Conservation (phyloP, 2,888 invertebrate species). For the Hermodice carunculata region DNA sequence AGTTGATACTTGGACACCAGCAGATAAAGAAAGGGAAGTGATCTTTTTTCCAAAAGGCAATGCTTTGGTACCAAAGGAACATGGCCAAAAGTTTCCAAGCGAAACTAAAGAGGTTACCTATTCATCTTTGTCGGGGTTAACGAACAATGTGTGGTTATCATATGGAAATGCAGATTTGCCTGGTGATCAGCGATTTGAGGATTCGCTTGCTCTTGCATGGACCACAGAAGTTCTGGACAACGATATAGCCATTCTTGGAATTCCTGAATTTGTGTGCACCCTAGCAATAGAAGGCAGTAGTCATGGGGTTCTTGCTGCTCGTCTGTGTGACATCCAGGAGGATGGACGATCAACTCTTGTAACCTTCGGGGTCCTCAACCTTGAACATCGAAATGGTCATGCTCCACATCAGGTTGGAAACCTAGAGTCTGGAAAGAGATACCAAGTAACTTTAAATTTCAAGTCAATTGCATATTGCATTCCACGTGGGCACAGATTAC, state of each 20-base stretch:
- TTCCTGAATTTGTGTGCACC: background rate
- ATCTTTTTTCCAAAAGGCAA: constrained; percentile 1
- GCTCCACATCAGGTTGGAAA: background rate
- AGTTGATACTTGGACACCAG: constrained; percentile 4
- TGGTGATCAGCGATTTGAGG: constrained; percentile 10
- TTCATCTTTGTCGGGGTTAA: background rate
- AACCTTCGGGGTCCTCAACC: constrained; percentile 18
- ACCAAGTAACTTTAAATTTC: constrained; percentile 6
- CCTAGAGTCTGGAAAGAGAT: constrained; percentile 10
- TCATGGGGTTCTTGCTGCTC: background rate
- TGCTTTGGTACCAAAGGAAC: too few species aligned
- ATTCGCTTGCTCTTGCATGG: constrained; percentile 7
- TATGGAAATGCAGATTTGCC: background rate
- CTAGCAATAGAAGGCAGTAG: background rate
- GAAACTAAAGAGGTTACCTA: too few species aligned
- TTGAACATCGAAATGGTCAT: constrained; percentile 20
- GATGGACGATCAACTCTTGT: constrained; percentile 15
- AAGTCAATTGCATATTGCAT: constrained; percentile 4
- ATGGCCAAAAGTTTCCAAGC: too few species aligned
- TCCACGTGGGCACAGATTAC: constrained; percentile 1
- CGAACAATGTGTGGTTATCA: constrained; percentile 8
- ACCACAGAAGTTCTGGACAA: background rate
- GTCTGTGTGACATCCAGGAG: constrained; percentile 20
- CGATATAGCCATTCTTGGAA: constrained; percentile 9
- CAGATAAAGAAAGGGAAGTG: background rate